Conservation (phyloP, 35 echinoderm and acorn worm species). For the Strongylocentrotus purpuratus region DNA sequence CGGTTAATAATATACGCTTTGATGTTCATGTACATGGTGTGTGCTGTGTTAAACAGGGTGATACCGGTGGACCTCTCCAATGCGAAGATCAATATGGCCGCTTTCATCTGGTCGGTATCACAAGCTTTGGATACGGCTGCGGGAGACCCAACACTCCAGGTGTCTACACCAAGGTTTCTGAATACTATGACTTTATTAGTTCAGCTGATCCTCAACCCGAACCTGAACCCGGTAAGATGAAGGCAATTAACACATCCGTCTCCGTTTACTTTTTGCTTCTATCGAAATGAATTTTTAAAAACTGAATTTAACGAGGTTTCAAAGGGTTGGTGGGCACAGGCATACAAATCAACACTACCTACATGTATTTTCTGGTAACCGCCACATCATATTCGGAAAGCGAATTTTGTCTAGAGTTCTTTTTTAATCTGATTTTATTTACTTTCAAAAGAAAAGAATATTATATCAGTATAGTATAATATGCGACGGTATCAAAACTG, state of each 20-base stretch:
- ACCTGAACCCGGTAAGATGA: background rate
- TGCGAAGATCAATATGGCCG: background rate
- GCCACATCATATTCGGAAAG: no score
- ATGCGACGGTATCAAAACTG: no score
- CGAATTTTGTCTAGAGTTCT: no score
- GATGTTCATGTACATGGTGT: background rate
- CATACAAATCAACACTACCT: no score
- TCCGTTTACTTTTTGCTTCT: no score
- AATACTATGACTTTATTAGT: slow-evolving; percentile 39
- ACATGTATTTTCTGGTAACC: no score
- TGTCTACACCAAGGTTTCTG: slow-evolving; percentile 52
- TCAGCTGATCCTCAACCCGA: background rate
- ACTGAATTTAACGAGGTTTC: no score
- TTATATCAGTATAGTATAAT: no score
- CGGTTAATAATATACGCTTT: background rate
- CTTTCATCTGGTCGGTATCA: slow-evolving; percentile 29
- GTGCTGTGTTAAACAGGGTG: slow-evolving; percentile 31
- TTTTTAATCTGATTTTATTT: no score
- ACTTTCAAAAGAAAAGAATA: no score
- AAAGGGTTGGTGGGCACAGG: no score
- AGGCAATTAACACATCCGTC: background rate
- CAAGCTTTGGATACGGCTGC: slow-evolving; percentile 68
- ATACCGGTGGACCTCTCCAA: slow-evolving; percentile 67
- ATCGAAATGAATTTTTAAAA: no score
- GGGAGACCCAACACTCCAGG: slow-evolving; percentile 50